Evolutionary conservation across 2,888 invertebrate genomes (phyloP), one percentile per base, ranked within the genome.

Genomic region (Hirtodrosophila trivittata): DNA sequence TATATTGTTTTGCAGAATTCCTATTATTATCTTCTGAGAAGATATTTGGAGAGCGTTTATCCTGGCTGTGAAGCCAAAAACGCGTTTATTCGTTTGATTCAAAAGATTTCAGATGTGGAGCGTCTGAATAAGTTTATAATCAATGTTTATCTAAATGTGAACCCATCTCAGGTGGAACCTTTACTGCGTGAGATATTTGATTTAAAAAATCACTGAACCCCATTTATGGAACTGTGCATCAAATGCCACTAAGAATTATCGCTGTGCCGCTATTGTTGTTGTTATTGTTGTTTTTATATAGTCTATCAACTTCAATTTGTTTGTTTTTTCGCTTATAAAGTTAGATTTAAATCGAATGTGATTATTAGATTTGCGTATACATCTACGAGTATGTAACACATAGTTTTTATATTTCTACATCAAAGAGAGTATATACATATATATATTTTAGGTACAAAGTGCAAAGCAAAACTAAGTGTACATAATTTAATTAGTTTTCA

Each of bases 141-240:
- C 6, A 95, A 95, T 32, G 96, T 98, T 3, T 97, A 97, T 90
- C 92, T 98, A 18, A 96, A 98, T 91, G 96, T 97, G 0, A 97
- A 98, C 92, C 97, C 98, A 25, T 93, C 94, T 60, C 94, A 95
- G 88, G 96, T 98, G 38, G 98, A 98, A 86, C 98, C 98, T 0
- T 92, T 98, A 30, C 92, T 98, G 39, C 95, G 98, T 89, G 98
- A 98, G 92, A 97, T 98, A 88, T 97, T 98, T 86, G 98, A 98
- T 92, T 92, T 98, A 65, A 97, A 97, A 88, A 94, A 92, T 87
- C 91, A 91, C 66, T 91, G 77, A 88, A 38, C 49, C 39, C 56
- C 39, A 50, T 37, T 45, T 54, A 21, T 32, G 38, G 42, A 54
- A 59, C 57, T 54, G 66, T 45, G 81, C 78, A 85, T 80, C 30